Base-by-base conservation (phyloP, 1,140 invertebrate genomes). In the Ctenoplectra terminalis region DNA sequence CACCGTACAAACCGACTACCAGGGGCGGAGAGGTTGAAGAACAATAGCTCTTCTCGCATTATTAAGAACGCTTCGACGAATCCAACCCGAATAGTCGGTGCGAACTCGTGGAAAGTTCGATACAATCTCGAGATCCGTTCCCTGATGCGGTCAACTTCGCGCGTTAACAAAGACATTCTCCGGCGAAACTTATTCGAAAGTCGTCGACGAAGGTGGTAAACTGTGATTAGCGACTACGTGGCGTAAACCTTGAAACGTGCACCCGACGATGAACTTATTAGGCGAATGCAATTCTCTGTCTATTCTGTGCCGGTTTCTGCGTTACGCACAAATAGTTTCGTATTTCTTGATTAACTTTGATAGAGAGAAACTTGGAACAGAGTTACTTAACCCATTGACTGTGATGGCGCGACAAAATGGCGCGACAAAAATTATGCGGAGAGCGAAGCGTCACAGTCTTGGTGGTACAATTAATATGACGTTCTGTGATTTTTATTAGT, bases 31-130 rank as follows among this genome's bases (percentile, higher is more conserved):
- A 20, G 52, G 17, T 61, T 29, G 31, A n/a, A 13, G 37, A 34
- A 46, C 37, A 26, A 54, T 46, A 34, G 11, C 66, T 48, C 6
- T 37, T 31, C 15, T 7, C 31, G 43, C 56, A 34, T 71, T 71
- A 79, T 71, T 71, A 71, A 79, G 76, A 71, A 71, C 76, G 56
- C 67, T 71, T 71, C 29, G 56, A 77, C 75, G 75, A 77, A 46
- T 69, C 63, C 40, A 20, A 40, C 37, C 1, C 23, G 72, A 46
- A 56, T 34, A 43, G 74, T 54, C 50, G 20, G 7, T 8, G 37
- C 2, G 37, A 71, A 60, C 34, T 60, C 43, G 9, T 9, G 23
- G 29, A 37, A 72, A 72, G 69, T 79, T 63, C 77, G 43, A 61
- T 60, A 61, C 56, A 79, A 72, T 72, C 77, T 20, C 29, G 69